These are phyloP conservation scores for Noctilio leporinus DNA, from an alignment of 2,113 vertebrate genomes.

Conservation along the genomic window DNA sequence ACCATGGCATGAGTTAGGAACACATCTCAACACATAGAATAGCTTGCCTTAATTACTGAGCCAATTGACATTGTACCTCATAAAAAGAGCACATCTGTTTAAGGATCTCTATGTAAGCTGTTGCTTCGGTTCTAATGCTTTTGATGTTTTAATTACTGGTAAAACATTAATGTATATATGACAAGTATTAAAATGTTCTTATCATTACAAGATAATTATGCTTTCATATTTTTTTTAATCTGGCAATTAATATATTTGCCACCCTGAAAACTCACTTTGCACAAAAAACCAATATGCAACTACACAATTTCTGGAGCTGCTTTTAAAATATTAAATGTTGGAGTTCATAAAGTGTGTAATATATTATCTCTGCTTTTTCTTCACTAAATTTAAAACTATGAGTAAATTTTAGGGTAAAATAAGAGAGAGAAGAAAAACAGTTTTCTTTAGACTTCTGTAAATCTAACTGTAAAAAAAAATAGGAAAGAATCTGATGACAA, in stretches of 20 bases:
- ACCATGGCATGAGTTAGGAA: accelerated
- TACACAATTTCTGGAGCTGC: not conserved
- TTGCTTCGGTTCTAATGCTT: not conserved
- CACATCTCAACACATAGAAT: not conserved
- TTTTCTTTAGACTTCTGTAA: not conserved
- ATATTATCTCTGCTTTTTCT: not conserved
- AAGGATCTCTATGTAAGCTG: not conserved
- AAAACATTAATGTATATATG: not conserved
- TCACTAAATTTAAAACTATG: not conserved
- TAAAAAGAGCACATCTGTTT: not conserved
- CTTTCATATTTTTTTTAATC: not conserved
- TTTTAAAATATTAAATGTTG: not conserved
- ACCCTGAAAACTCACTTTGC: not conserved
- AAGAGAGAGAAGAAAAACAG: not conserved
- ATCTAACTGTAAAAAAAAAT: not conserved
- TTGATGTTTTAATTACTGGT: not conserved
- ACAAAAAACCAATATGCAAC: not conserved
- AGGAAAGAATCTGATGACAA: not conserved
- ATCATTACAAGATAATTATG: not conserved
- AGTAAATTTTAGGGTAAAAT: not conserved
- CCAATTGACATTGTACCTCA: not conserved
- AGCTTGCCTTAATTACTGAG: not conserved
- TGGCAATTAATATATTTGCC: not conserved
- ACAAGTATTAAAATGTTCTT: not conserved
- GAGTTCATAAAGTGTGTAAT: not conserved